Conservation (phyloP, 1,140 invertebrate genomes). For the Drosophila grimshawi region DNA sequence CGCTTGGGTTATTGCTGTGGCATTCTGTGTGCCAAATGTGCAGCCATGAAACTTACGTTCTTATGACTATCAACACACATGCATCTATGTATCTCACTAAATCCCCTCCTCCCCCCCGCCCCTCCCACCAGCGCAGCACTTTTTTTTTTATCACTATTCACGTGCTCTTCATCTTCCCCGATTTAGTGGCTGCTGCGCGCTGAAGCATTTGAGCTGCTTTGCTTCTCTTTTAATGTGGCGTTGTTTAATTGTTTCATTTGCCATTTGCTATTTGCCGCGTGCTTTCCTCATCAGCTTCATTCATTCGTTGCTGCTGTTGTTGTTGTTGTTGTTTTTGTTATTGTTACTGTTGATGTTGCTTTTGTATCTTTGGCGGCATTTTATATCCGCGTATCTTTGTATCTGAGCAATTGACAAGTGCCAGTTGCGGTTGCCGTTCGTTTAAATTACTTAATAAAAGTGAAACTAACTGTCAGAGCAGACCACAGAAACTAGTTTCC, state of each 20-base stretch:
- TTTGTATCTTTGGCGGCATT: constrained; percentile 41
- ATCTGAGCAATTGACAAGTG: constrained; percentile 65
- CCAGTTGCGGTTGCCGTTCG: constrained; percentile 52
- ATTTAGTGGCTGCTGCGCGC: constrained; percentile 10
- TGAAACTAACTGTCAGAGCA: constrained; percentile 65
- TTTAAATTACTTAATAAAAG: constrained; percentile 79
- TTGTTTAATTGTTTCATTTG: constrained; percentile 64
- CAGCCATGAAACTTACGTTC: constrained; percentile 69
- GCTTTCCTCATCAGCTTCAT: constrained; percentile 43
- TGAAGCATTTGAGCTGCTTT: constrained; percentile 27
- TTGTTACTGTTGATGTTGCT: background rate
- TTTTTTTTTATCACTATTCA: too few relatives aligned
- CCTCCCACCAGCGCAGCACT: background rate
- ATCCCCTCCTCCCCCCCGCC: background rate
- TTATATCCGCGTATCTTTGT: constrained; percentile 35
- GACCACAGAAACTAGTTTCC: constrained; percentile 60
- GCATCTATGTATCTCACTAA: constrained; percentile 25
- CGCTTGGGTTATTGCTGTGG: constrained; percentile 14
- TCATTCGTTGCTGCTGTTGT: background rate
- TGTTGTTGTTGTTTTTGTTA: background rate
- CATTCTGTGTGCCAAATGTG: constrained; percentile 69
- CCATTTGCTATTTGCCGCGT: constrained; percentile 51
- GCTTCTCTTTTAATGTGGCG: constrained; percentile 29
- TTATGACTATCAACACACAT: constrained; percentile 44
- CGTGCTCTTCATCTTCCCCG: background rate